Evolutionary conservation across 1,140 invertebrate genomes (phyloP), one percentile per base, ranked within the genome.

Genomic region (Ostrea denselamellosa): DNA sequence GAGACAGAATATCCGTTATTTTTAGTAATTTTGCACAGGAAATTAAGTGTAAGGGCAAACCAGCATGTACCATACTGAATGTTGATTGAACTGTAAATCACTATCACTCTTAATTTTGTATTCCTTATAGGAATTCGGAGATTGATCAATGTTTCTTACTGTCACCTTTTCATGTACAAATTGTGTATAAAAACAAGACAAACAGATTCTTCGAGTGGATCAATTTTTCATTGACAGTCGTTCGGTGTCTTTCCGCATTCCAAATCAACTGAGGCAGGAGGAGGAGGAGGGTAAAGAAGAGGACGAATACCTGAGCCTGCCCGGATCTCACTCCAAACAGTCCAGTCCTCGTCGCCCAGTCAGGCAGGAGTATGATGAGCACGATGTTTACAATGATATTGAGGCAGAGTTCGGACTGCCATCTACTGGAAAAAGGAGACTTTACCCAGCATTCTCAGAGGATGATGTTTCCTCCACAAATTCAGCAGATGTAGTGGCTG

Each of bases 401-500:
- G 91, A 92, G 53, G 89, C 90, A 71, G 88, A 90, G 14, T 87
- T 89, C 44, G 89, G 87, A 53, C 54, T 87, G 9, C 86, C 89
- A 9, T 85, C 86, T 22, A 53, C 56, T 53, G 77, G 52, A 51
- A 65, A 65, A n/a, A 82, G 58, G 52, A 90, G 87, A 81, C 44
- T 90, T 10, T 91, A 90, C 25, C 88, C 89, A 86, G 91, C 88
- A 68, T 90, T 91, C 14, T 90, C 89, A 14, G 91, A 92, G n/a
- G 93, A 92, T 51, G 93, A 93, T 81, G 84, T 89, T 22, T 92
- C 92, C 0, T 93, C 91, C n/a, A 90, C 90, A 22, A 89, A 90
- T n/a, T 94, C 93, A 28, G 91, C 91, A 28, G 93, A 94, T 87
- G 88, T 94, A 84, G 90, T 94, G 53, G 92, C 92, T 44, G 91